Base-by-base conservation (phyloP, 2,888 invertebrate genomes). In the Eudasyphora cyanicolor region DNA sequence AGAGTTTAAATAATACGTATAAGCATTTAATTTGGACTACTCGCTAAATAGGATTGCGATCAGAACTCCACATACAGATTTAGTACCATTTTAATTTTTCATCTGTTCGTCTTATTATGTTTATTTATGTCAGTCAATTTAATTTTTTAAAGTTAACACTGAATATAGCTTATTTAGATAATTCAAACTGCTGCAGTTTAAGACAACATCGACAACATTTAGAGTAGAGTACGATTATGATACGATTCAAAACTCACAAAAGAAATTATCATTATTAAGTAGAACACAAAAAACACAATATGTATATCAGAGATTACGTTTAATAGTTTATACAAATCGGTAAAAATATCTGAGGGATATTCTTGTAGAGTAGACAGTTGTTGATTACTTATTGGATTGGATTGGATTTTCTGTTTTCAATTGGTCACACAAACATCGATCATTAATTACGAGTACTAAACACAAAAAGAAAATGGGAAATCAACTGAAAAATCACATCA, bases 401-500 rank as follows among this genome's bases (percentile, higher is more conserved):
- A n/a, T 45, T 12, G 14, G 45, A n/a, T 45, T 45, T 45, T 45
- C n/a, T 45, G 14, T 45, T 6, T 45, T 38, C 2, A 38, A 12
- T 6, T 38, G 38, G 38, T 45, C 45, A 45, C 45, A 64, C 32
- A 67, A 38, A 67, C 67, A 67, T 67, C 24, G 67, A 67, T 67
- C 67, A 67, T 38, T 42, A 67, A 67, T 67, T 38, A 82, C 62
- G 70, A 62, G 51, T 73, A 42, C 54, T 27, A 24, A 77, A 60
- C 54, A 60, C 7, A 75, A 57, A 64, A 67, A 45, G 12, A 19
- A 51, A 45, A 71, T 73, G 69, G 27, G 77, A 64, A 81, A n/a
- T 74, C 27, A 78, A 75, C n/a, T 70, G 12, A 70, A 51, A n/a
- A 80, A 84, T 62, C 83, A 82, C 60, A 80, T 73, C 54, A 83